Conservation (phyloP, 2,113 vertebrate species). For the Ramphastos sulfuratus region DNA sequence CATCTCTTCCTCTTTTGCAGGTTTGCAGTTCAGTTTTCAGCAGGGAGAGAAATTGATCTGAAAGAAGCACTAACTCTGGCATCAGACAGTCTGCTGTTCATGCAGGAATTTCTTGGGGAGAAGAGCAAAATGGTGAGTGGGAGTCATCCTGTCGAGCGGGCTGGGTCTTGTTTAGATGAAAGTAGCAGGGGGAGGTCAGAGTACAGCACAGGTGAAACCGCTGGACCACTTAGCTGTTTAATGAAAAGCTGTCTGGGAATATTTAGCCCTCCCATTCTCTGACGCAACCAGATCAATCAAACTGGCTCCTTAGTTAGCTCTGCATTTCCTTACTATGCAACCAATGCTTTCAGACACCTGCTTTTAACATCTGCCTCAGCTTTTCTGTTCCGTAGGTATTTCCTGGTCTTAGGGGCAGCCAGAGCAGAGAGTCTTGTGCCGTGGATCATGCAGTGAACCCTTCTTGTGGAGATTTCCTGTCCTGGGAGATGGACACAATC, state of each 20-base stretch:
- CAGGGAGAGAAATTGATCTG: neutral
- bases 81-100: neutral
- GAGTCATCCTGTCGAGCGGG: fast-evolving
- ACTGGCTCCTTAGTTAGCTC: neutral
- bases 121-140: neutral
- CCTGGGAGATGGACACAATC: neutral
- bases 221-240: fast-evolving
- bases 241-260: neutral
- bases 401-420: neutral
- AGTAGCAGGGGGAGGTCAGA: neutral
- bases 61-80: neutral
- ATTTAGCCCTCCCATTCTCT: neutral
- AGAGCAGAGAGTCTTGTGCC: neutral
- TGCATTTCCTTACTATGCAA: neutral
- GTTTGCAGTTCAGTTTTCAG: neutral
- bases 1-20: neutral
- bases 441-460: neutral
- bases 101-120: neutral
- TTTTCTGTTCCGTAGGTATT: neutral
- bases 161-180: neutral
- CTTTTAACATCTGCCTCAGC: neutral
- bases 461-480: neutral
- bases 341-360: neutral
- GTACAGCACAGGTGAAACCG: neutral
- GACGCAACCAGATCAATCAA: neutral